Conservation (phyloP, 2,113 vertebrate genomes). For the Donacobius atricapilla region DNA sequence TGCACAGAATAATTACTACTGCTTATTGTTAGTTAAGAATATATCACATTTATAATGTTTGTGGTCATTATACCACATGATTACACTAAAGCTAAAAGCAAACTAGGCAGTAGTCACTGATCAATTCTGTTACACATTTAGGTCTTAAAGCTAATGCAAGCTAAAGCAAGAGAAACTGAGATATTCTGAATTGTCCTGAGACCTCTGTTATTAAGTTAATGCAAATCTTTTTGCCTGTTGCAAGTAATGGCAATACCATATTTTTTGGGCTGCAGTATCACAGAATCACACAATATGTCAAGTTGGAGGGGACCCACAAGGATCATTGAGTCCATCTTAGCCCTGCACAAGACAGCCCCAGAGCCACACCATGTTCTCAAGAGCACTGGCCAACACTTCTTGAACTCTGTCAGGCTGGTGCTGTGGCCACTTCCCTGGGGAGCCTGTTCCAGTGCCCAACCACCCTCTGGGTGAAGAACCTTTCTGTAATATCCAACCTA, state of each 20-base stretch:
- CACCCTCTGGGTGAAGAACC: neutral
- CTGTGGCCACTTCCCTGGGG: neutral
- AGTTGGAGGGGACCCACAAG: neutral
- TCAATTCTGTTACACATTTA: neutral
- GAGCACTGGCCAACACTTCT: neutral
- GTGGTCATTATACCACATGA: neutral
- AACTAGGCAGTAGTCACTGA: neutral
- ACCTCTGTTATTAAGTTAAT: neutral
- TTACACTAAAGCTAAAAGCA: neutral
- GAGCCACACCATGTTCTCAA: neutral
- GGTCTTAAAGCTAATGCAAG: neutral
- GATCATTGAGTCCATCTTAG: neutral
- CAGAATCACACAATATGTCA: neutral
- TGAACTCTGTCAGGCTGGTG: neutral
- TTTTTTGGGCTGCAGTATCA: neutral
- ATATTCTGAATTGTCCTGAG: neutral
- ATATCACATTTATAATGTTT: neutral
- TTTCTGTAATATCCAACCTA: neutral
- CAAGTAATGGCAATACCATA: neutral
- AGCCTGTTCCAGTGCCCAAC: rapidly evolving
- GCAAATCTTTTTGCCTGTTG: neutral
- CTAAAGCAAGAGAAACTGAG: neutral
- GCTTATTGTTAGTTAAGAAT: neutral
- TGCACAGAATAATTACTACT: neutral
- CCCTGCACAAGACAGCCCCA: neutral